Evolutionary conservation across 2,113 vertebrate genomes (phyloP), one percentile per base, ranked within the genome.

Genomic region (Eudyptes chrysolophus): DNA sequence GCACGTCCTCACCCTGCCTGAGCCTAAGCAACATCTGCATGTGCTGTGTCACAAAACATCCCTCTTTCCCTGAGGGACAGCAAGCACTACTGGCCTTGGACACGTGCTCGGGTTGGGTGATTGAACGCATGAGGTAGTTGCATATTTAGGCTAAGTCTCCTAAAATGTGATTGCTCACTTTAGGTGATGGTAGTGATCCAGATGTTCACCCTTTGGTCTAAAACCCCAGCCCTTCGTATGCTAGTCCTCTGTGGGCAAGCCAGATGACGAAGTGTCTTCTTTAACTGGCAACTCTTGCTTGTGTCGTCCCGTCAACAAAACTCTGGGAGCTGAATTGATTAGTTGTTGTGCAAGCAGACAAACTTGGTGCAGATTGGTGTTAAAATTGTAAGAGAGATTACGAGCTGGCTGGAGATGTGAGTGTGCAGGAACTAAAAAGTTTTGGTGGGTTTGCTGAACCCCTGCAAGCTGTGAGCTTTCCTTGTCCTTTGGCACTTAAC

Each of bases 51-150:
- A 3, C 25, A 18, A 76, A 52, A 68, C 24, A 60, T 14, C 10
- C 15, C 29, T 40, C 19, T 71, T 12, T 75, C 18, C 27, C 38
- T 64, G 7, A 26, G 24, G 24, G 16, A 70, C 5, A 64, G n/a
- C 36, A 78, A 78, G 10, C 9, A 38, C 13, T 22, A 27, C 1
- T 0, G 7, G 29, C 58, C 32, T 44, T 48, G 58, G 46, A 52
- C 32, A 69, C 11, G 14, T 0, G 1, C 19, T 88, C 0, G 1
- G 5, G 3, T 1, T 44, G 18, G 11, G 17, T 72, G 42, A 52
- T 20, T 7, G 19, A 15, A 17, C 0, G 0, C 22, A 10, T 49
- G 46, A 72, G 6, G 25, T 22, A 26, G n/a, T 40, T 71, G 66
- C 34, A 7, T 40, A 8, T 38, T 14, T 26, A 68, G 38, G 32